Conservation (phyloP, 2,113 vertebrate species). For the Nothoprocta perdicaria region DNA sequence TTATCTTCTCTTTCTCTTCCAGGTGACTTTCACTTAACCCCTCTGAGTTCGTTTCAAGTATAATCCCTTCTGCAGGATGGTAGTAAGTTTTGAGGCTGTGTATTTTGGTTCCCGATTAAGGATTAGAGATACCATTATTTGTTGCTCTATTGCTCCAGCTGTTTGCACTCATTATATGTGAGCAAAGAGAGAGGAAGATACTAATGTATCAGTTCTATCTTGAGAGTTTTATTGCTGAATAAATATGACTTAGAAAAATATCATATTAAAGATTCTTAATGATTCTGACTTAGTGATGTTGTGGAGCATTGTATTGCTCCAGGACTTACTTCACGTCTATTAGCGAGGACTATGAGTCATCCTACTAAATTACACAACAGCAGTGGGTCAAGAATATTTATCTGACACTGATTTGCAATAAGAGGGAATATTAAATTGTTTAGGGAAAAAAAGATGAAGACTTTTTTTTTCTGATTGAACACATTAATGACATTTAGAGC, state of each 20-base stretch:
- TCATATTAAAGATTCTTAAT: background rate
- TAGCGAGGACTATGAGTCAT: background rate
- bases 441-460: background rate
- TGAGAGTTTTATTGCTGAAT: background rate
- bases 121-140: background rate
- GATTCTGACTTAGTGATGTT: background rate
- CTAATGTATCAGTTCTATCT: background rate
- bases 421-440: background rate
- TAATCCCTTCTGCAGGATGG: background rate
- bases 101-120: background rate
- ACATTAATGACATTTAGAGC: fast-evolving
- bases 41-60: background rate
- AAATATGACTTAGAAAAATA: background rate
- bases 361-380: background rate
- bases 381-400: background rate
- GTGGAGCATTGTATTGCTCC: background rate
- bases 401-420: background rate
- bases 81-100: background rate
- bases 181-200: background rate
- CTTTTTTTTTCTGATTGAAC: background rate
- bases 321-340: background rate
- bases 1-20: background rate
- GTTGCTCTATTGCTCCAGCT: background rate
- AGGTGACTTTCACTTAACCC: background rate
- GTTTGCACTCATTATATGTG: background rate